Percentiles rank a stretch among this genome's conserved stretches.
These are phyloP conservation scores for Drosophila fuyamai DNA, from an alignment of 1,140 invertebrate genomes.

Conservation along the genomic window DNA sequence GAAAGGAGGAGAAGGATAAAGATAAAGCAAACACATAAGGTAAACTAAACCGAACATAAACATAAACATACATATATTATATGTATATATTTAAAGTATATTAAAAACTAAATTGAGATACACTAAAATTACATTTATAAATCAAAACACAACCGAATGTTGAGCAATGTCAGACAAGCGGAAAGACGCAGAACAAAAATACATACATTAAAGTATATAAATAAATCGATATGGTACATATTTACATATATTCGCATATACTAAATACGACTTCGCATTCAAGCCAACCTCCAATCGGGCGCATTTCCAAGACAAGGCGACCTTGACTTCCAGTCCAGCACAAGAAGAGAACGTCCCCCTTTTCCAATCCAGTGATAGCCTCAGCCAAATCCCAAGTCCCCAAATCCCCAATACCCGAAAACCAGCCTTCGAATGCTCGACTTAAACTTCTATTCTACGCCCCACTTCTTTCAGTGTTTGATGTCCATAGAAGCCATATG, in stretches of 20 bases:
- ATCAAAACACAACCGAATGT: constrained; percentile 65
- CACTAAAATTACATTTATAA: constrained; percentile 79
- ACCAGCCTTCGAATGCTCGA: constrained; percentile 22
- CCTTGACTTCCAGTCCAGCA: constrained; percentile 48
- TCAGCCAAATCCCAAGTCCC: background rate
- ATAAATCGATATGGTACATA: constrained; percentile 68
- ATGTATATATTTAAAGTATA: constrained; percentile 82
- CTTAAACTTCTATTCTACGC: constrained; percentile 22
- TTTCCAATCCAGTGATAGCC: constrained; percentile 14
- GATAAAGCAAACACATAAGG: constrained; percentile 61
- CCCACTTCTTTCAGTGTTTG: constrained; percentile 37
- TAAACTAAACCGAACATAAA: constrained; percentile 66
- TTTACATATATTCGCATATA: constrained; percentile 58
- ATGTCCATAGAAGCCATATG: constrained; percentile 49
- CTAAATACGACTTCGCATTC: constrained; percentile 44
- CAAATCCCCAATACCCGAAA: background rate
- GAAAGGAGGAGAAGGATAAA: constrained; percentile 18
- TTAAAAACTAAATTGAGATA: constrained; percentile 65
- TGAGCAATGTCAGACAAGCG: constrained; percentile 41
- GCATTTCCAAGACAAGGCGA: constrained; percentile 19
- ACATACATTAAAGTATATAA: constrained; percentile 58
- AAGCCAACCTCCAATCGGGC: constrained; percentile 35
- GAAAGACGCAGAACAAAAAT: constrained; percentile 37
- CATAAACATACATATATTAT: constrained; percentile 81
- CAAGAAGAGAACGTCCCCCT: constrained; percentile 8